Evolutionary conservation across 2,888 invertebrate genomes (phyloP).

Genomic region (Oeneis ivallda): DNA sequence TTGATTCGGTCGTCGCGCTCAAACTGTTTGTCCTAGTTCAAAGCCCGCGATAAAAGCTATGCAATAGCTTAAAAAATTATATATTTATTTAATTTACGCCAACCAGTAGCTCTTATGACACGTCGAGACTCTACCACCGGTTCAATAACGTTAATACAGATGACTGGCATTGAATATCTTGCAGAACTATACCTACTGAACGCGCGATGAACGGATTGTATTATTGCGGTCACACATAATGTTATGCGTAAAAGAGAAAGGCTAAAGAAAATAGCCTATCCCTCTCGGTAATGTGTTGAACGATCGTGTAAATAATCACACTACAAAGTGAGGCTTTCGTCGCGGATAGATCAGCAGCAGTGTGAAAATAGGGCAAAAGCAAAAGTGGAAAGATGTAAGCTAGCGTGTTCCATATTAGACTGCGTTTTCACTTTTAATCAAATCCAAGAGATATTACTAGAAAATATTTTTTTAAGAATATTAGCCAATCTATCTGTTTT

Average conservation of each 20-base stretch:
- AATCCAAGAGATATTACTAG: neutral
- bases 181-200: too few relatives aligned
- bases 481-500: too few relatives aligned
- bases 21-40: too few relatives aligned
- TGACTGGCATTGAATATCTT: neutral
- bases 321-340: conserved; percentile 10
- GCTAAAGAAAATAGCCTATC: conserved; percentile 5
- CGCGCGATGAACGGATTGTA: neutral
- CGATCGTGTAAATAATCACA: conserved; percentile 8
- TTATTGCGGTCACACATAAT: neutral
- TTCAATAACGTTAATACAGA: neutral
- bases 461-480: too few relatives aligned
- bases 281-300: conserved; percentile 9
- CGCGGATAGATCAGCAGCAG: neutral
- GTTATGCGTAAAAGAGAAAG: conserved; percentile 3
- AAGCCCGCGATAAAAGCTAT: too few relatives aligned
- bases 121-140: too few relatives aligned
- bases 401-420: neutral
- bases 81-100: too few relatives aligned
- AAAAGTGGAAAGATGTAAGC: neutral
- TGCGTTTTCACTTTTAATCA: neutral
- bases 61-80: too few relatives aligned
- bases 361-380: conserved; percentile 11
- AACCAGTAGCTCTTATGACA: too few relatives aligned
- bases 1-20: too few relatives aligned